These are phyloP conservation scores for Emydoidea blandingii DNA, from an alignment of 2,797 vertebrate genomes.

Conservation along the genomic window DNA sequence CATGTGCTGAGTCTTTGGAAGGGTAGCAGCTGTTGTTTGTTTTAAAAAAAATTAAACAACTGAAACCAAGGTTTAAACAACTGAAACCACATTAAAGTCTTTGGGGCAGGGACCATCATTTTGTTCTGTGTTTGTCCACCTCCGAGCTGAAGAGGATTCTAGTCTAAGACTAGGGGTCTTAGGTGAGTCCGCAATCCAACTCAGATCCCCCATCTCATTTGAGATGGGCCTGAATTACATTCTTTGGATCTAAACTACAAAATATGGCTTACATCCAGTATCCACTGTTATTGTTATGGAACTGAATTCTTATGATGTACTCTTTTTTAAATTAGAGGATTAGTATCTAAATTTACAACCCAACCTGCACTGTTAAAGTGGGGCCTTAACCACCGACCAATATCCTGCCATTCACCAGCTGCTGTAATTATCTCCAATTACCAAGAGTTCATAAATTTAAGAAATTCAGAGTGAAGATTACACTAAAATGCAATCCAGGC, in stretches of 20 bases:
- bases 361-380: neutral
- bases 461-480: neutral
- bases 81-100: constrained; percentile 55
- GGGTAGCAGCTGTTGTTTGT: constrained; percentile 55
- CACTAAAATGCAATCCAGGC: neutral
- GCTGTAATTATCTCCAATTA: neutral
- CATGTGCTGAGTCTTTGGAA: constrained; percentile 36
- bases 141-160: neutral
- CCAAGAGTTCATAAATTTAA: neutral
- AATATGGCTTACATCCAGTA: accelerated
- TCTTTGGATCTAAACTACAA: neutral
- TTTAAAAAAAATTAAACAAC: constrained; percentile 45
- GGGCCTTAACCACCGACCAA: neutral
- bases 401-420: neutral
- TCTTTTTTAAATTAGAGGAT: neutral
- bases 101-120: constrained; percentile 42
- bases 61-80: constrained; percentile 24
- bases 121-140: constrained; percentile 46
- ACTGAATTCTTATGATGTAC: neutral
- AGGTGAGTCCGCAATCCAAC: constrained; percentile 4
- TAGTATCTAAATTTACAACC: neutral
- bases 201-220: neutral
- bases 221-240: constrained; percentile 7
- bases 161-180: neutral
- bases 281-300: neutral